Conservation (phyloP, 2,888 invertebrate genomes). For the Macroteleia sp. region DNA sequence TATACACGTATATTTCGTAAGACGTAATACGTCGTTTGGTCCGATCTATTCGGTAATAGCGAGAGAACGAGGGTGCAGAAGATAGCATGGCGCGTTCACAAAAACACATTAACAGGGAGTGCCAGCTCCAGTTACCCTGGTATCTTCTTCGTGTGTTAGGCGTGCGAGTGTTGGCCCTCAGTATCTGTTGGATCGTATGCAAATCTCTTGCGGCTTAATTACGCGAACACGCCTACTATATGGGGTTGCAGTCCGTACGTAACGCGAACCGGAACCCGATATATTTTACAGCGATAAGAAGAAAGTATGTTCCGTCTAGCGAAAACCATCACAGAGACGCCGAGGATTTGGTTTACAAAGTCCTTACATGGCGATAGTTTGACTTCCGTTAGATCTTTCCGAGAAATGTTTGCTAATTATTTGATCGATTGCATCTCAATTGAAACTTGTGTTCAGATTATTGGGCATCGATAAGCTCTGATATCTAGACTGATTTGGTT, state of each 20-base stretch:
- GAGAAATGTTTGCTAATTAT: slow-evolving; percentile 56
- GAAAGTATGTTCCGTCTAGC: slow-evolving; percentile 62
- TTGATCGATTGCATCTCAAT: slow-evolving; percentile 59
- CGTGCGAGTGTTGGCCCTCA: slow-evolving; percentile 55
- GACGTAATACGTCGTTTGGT: slow-evolving; percentile 59
- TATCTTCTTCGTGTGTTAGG: slow-evolving; percentile 72
- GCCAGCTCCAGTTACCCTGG: slow-evolving; percentile 70
- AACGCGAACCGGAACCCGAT: slow-evolving; percentile 77
- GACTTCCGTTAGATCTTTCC: slow-evolving; percentile 35
- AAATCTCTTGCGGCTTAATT: slow-evolving; percentile 83
- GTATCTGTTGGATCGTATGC: slow-evolving; percentile 81
- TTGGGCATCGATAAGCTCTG: slow-evolving; percentile 36
- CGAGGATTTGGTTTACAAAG: slow-evolving; percentile 59
- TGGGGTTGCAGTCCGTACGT: slow-evolving; percentile 75
- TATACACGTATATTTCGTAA: slow-evolving; percentile 45
- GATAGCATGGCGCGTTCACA: slow-evolving; percentile 64
- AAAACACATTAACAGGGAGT: slow-evolving; percentile 76
- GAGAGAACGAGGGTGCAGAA: slow-evolving; percentile 51
- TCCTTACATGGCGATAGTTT: slow-evolving; percentile 51
- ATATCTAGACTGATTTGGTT: slow-evolving; percentile 32
- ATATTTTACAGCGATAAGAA: slow-evolving; percentile 70
- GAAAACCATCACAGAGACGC: slow-evolving; percentile 45
- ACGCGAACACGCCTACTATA: slow-evolving; percentile 81
- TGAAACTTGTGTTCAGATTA: slow-evolving; percentile 50
- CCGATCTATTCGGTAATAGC: slow-evolving; percentile 43